phyloP scores from a whole-genome alignment of 2,797 vertebrate genomes.

The Crocodylus rhombifer region DNA sequence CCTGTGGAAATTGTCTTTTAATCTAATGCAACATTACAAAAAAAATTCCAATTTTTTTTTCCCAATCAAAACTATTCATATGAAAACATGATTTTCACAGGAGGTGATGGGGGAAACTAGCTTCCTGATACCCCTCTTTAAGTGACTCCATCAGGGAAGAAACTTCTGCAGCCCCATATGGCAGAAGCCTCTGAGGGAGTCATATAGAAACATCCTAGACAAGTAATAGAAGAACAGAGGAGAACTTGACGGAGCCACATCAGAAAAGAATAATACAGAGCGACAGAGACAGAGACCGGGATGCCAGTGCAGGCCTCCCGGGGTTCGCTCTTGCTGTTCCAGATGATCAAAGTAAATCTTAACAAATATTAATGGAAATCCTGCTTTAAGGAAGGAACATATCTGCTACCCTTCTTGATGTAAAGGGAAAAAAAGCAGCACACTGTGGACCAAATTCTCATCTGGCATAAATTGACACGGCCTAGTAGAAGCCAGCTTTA shows the following conservation, averaged over 20 bases:
- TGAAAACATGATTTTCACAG: background rate
- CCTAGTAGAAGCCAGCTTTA: background rate
- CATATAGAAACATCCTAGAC: background rate
- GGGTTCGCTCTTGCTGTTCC: background rate
- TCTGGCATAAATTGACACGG: background rate
- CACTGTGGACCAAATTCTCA: background rate
- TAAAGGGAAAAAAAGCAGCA: background rate
- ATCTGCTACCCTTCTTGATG: background rate
- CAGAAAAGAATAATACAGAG: background rate
- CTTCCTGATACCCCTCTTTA: background rate
- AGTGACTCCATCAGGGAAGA: background rate
- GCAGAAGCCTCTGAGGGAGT: background rate
- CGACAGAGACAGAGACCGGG: background rate
- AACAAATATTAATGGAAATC: background rate
- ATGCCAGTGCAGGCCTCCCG: background rate
- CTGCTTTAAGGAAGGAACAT: background rate
- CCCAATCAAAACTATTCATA: too few relatives aligned
- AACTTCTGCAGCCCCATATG: background rate
- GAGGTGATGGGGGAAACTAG: background rate
- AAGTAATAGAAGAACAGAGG: background rate
- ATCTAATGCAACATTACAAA: too few relatives aligned
- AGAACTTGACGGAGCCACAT: background rate
- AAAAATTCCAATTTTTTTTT: too few relatives aligned
- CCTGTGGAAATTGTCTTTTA: too few relatives aligned
- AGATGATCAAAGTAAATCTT: background rate